Base-by-base conservation (phyloP, 2,888 invertebrate species). In the Vannuccia rotundouncinata region DNA sequence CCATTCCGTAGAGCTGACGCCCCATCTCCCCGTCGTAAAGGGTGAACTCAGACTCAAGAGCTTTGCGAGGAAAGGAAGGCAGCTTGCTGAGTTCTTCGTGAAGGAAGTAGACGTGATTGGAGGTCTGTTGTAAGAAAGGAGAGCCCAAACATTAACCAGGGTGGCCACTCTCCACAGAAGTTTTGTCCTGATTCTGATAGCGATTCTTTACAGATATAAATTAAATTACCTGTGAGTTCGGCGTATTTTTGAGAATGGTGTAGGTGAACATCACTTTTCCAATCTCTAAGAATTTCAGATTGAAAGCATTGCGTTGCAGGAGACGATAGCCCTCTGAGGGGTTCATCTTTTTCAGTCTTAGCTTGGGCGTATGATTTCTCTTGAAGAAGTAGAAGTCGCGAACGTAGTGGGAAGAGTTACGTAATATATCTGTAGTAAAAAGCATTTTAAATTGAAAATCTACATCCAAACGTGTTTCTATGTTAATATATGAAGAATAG, bases 21-120 rank as follows among this genome's bases (percentile, higher is more conserved):
- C 80, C 80, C 22, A 73, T 45, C 29, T 66, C 73, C 73, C 86
- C 87, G 59, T 84, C 82, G 82, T 87, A 86, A 74, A 87, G 90
- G 85, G 95, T 94, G 83, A 99, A 91, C 87, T 99, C 97, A 0
- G 96, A 93, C 89, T 99, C 99, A 0, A 99, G 89, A 0, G 98
- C 97, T 89, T 98, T 98, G 31, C 99, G 91, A 0, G 99, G 99
- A 87, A 99, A 99, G 0, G 98, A 94, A 0, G 98, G 98, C 5
- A 99, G 90, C 87, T 99, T 99, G 92, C 97, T 96, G 5, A 99
- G 90, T 88, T 99, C 99, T 85, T 99, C 99, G 87, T 99, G 98
- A 1, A 99, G 90, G 86, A 99, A 99, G 0, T 97, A 95, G 0
- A 99, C 97, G 83, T 98, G 91, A 89, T 97, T 98, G 2, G 97